phyloP scores from a whole-genome alignment of 2,888 invertebrate species.

The Melanostoma mellinum region DNA sequence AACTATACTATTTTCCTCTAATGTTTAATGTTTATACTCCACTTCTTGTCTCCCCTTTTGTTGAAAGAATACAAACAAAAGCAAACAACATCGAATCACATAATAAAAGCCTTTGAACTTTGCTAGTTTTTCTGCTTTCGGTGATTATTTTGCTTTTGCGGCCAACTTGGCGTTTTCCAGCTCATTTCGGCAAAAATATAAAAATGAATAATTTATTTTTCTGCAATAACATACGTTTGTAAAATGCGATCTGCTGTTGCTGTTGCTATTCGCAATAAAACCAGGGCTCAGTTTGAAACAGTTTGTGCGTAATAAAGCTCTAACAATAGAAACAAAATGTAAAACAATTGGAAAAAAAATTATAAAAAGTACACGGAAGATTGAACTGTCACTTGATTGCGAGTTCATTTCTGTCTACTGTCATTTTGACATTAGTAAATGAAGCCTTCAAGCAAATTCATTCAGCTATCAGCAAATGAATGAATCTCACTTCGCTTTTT shows the following conservation, averaged over 20 bases:
- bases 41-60: not conserved
- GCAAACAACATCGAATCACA: conserved; percentile 29
- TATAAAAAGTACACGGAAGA: conserved; percentile 23
- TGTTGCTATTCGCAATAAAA: not conserved
- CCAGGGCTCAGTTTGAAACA: conserved; percentile 11
- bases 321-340: conserved; percentile 28
- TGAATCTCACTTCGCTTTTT: not conserved
- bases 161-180: conserved; percentile 30
- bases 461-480: conserved; percentile 21
- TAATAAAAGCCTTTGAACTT: conserved; percentile 63
- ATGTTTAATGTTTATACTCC: conserved; percentile 38
- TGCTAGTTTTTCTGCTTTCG: conserved; percentile 24
- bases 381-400: conserved; percentile 3
- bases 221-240: conserved; percentile 3
- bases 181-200: conserved; percentile 2
- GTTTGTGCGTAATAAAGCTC: conserved; percentile 53
- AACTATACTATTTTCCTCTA: not conserved
- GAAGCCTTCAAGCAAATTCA: conserved; percentile 39
- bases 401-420: conserved; percentile 12
- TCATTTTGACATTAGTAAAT: conserved; percentile 44
- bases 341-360: not conserved
- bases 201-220: not conserved
- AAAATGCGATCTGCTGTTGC: not conserved
- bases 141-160: conserved; percentile 6
- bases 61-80: conserved; percentile 14